Evolutionary conservation across 2,113 vertebrate species (phyloP), one percentile per base, ranked within the genome.

Genomic region (Agelaius tricolor): DNA sequence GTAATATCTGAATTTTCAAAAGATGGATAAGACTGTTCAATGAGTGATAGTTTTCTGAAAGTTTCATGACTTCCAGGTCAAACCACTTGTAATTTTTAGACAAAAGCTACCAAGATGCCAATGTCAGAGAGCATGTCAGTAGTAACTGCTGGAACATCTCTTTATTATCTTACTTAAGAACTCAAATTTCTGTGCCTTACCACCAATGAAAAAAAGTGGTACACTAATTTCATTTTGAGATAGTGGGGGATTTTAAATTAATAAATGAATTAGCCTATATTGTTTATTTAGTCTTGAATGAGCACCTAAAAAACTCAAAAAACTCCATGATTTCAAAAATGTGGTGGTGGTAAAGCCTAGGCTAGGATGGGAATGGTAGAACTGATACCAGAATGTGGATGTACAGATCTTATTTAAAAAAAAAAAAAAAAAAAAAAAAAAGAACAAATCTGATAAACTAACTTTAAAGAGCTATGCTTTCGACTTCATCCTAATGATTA

Each of bases 161-260:
- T 33, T 14, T 78, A 7, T 78, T 65, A 31, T 54, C 54, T 86
- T 51, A 46, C 14, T 52, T 94, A 51, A 44, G 31, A 37, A 69
- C 35, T 74, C 28, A 18, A 68, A 77, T 66, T 84, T 75, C 65
- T 93, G 37, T 57, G 37, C 37, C 37, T 35, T 91, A 69, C 37
- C 16, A 78, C 72, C 31, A 63, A 35, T 77, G 74, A 54, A 84
- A 75, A 69, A 67, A 74, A 39, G 24, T 47, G 33, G 13, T 49
- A 77, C 85, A 58, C 28, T 85, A 55, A 90, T 90, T 90, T 89
- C n/a, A 35, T 93, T 91, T 89, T 95, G 62, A 75, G 82, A 31
- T 31, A 52, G 43, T 77, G 35, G 39, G 20, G 5, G 13, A 14
- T 58, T 85, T 77, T 13, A 83, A 78, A 82, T 65, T 10, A 43